Base-by-base conservation (phyloP, 2,113 vertebrate genomes). In the Xiphophorus hellerii region DNA sequence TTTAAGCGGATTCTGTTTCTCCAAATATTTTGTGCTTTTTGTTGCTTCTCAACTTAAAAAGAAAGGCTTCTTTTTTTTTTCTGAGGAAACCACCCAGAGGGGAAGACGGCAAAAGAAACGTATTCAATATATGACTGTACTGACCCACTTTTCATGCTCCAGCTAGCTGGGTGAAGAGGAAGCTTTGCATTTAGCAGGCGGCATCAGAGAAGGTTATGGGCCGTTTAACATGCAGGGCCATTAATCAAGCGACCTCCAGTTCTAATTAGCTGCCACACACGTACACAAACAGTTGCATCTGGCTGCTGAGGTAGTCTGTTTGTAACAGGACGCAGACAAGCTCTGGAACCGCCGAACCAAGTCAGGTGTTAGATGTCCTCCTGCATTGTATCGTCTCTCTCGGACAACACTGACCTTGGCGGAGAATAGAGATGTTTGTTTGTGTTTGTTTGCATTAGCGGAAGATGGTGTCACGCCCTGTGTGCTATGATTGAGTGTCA, bases 231-330 rank as follows among this genome's bases (percentile, higher is more conserved):
- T 69, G 80, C 82, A 64, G 17, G 28, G 62, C 62, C 82, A 89
- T 87, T 63, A 82, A 92, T 90, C 80, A 62, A 28, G 84, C 78
- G 76, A 80, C 82, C 77, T 76, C 51, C 66, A 71, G 69, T 80
- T 88, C 81, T 74, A 66, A 88, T 92, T 86, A 92, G 82, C 51
- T 68, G 15, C 25, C 78, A 83, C 70, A 66, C 72, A 75, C 51
- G 29, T 28, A 54, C 27, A 0, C 28, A 54, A 51, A 70, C 65
- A 60, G 30, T 29, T 27, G 71, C 69, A 71, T 68, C 63, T 39
- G 48, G 69, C 69, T 73, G 33, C 66, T 66, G 66, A 70, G 81
- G 89, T 86, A 64, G 61, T 58, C 13, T 63, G 44, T 70, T 44
- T 88, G 44, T 51, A 66, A 70, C 44, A 42, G 22, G 62, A 54